Conservation (phyloP, 2,797 vertebrate species). For the Etheostoma perlongum region DNA sequence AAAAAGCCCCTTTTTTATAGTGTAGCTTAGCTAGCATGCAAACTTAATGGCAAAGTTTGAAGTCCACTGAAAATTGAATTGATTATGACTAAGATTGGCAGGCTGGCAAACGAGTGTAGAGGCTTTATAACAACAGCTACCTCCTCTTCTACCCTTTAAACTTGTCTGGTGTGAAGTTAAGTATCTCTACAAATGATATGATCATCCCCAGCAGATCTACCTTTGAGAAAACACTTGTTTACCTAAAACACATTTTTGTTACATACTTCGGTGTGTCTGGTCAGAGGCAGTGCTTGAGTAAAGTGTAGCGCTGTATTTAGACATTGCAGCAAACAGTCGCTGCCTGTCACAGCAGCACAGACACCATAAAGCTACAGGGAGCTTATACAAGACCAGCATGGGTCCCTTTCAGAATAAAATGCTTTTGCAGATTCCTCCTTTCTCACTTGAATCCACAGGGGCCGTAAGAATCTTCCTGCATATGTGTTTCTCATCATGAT, state of each 20-base stretch:
- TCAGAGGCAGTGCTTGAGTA: constrained; percentile 3
- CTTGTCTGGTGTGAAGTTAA: constrained; percentile 11
- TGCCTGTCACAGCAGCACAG: neutral
- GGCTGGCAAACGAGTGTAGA: neutral
- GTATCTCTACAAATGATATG: constrained; percentile 11
- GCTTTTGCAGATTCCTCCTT: constrained; percentile 40
- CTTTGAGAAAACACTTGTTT: constrained; percentile 23
- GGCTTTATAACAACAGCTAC: neutral
- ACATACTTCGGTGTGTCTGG: constrained; percentile 3
- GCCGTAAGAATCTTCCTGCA: constrained; percentile 51
- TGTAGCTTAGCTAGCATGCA: neutral
- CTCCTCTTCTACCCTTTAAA: neutral
- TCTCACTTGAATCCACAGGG: constrained; percentile 42
- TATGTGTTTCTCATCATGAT: constrained; percentile 56
- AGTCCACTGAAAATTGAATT: neutral
- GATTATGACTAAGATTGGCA: neutral
- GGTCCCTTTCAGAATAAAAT: constrained; percentile 39
- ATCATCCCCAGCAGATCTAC: neutral
- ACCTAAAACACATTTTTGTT: constrained; percentile 13
- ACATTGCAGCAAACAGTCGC: neutral
- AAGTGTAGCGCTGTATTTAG: neutral
- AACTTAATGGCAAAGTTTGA: neutral
- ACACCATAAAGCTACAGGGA: neutral
- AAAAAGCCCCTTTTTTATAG: too few relatives aligned
- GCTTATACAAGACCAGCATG: neutral